Evolutionary conservation across 2,797 vertebrate species (phyloP), one percentile per base, ranked within the genome.

Genomic region (Sebastes cheni): DNA sequence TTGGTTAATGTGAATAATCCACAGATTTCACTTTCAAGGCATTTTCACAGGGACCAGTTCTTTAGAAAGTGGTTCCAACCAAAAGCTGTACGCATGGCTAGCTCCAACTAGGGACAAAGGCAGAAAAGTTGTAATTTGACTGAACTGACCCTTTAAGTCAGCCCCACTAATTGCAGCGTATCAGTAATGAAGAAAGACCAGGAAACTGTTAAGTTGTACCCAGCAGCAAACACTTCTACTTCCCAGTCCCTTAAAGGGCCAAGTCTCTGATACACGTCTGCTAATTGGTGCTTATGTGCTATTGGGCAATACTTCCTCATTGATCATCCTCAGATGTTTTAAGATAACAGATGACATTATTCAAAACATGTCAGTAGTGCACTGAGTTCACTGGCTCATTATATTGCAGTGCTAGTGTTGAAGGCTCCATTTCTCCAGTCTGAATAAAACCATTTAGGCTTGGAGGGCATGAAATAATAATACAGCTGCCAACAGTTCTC

Each of bases 221-320:
- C 77, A 66, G 73, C 65, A 77, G 72, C 34, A 72, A 79, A 80
- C 20, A 62, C 34, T 23, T 69, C 18, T 42, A 30, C 50, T 88
- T 77, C 22, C 25, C 22, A 20, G 11, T 32, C 14, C 46, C 20
- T 55, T 79, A 82, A 76, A 70, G 62, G 78, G 5, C 66, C 11
- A 2, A 25, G 30, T n/a, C 66, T 77, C 59, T 81, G 75, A 87
- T 73, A 75, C 34, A 22, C 64, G 29, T 52, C 64, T 27, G 36
- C 79, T 86, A 89, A 89, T 86, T 88, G 77, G 68, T 78, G 50
- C 72, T 32, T 50, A 55, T 73, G 64, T 72, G 71, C 74, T 60
- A 27, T 50, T 66, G 62, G 77, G 78, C 70, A 71, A 64, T 22
- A 7, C 16, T 67, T 79, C 30, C 46, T 67, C 75, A 81, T 52